Base-by-base conservation (phyloP, 2,797 vertebrate species). In the Diceros bicornis region DNA sequence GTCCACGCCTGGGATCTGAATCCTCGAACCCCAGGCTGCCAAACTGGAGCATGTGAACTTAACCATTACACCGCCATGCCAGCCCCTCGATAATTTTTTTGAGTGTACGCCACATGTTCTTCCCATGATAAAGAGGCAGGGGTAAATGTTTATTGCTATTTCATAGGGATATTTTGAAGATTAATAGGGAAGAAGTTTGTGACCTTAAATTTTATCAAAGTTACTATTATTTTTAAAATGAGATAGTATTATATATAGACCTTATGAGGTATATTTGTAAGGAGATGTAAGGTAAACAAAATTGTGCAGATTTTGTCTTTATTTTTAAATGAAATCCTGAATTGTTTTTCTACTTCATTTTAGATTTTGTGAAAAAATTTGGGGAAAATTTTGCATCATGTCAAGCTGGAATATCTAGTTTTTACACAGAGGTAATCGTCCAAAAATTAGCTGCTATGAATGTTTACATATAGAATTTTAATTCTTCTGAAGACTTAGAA, bases 381-480 rank as follows among this genome's bases (percentile, higher is more conserved):
- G 99, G 99, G 93, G 99, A 99, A 96, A 84, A 98, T 96, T 99
- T 99, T 95, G 99, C 99, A 20, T 99, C 99, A 0, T 99, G 99
- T 98, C 99, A 99, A 98, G 99, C 99, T 91, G 99, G 99, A 83
- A 99, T 99, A 96, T 99, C 99, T 93, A 99, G 98, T 96, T 99
- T 99, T 97, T 98, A 99, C 85, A 98, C 98, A 72, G 97, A 99
- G 99, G 99, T 99, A 97, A 96, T 98, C 92, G 25, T 55, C 34
- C 7, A 47, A 94, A 69, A 78, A 68, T 59, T 21, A 85, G 21
- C 21, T 75, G 20, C 74, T 96, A 20, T 79, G 25, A 87, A 50
- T 86, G 44, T 66, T 91, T 92, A 37, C 1, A 55, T 82, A 16
- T 12, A 85, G 25, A 79, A 61, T 12, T 32, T 74, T 89, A 82